Percentiles rank a stretch among this genome's conserved stretches.
phyloP scores from a whole-genome alignment of 2,888 invertebrate genomes.

The Conchocele bisecta region DNA sequence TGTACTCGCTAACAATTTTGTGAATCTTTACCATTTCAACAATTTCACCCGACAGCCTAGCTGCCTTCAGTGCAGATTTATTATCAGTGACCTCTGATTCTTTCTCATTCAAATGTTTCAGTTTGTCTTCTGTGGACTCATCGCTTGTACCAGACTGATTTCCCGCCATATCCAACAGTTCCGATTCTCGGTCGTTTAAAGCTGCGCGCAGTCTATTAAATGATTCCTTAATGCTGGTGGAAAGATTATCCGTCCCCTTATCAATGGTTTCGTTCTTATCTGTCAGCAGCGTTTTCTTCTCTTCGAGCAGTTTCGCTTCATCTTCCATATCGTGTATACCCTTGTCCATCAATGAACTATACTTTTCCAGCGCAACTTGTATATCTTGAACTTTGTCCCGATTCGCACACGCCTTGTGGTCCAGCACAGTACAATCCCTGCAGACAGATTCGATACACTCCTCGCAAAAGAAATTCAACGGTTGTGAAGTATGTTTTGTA shows the following conservation, averaged over 20 bases:
- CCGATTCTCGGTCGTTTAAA: slow-evolving; percentile 69
- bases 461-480: slow-evolving; percentile 79
- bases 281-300: slow-evolving; percentile 65
- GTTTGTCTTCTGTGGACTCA: slow-evolving; percentile 61
- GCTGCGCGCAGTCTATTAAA: slow-evolving; percentile 68
- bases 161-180: slow-evolving; percentile 65
- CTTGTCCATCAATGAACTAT: slow-evolving; percentile 68
- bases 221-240: slow-evolving; percentile 64
- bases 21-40: slow-evolving; percentile 70
- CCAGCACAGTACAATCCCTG: slow-evolving; percentile 74
- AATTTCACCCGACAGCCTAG: slow-evolving; percentile 64
- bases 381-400: slow-evolving; percentile 74
- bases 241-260: slow-evolving; percentile 55
- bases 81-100: slow-evolving; percentile 55
- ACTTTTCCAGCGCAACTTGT: slow-evolving; percentile 69
- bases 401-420: slow-evolving; percentile 68
- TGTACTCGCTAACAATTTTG: slow-evolving; percentile 63
- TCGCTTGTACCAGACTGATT: slow-evolving; percentile 63
- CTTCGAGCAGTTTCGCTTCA: slow-evolving; percentile 62
- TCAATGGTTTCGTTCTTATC: slow-evolving; percentile 60
- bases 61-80: slow-evolving; percentile 51
- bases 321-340: slow-evolving; percentile 68
- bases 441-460: slow-evolving; percentile 70
- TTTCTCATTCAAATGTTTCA: slow-evolving; percentile 52
- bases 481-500: slow-evolving; percentile 71